phyloP scores from a whole-genome alignment of 2,888 invertebrate genomes.

The Chrysolina oricalcia region DNA sequence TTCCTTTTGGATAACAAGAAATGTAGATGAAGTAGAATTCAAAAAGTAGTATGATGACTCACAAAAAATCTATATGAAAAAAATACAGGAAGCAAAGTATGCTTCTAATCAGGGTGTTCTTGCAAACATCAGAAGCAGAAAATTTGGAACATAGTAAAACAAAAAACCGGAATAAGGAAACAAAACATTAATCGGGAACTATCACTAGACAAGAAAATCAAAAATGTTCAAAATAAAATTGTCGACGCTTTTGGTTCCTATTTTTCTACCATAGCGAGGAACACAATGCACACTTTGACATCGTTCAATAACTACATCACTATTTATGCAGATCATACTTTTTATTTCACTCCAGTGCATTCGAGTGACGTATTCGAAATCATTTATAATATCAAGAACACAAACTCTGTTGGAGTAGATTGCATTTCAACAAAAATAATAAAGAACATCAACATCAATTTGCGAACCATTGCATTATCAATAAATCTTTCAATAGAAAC shows the following conservation, averaged over 20 bases:
- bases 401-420: too few relatives aligned
- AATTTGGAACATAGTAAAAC: constrained; percentile 21
- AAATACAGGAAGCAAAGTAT: constrained; percentile 29
- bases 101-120: constrained; percentile 28
- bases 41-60: constrained; percentile 18
- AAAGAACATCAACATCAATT: too few relatives aligned
- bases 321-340: too few relatives aligned
- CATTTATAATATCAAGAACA: too few relatives aligned
- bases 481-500: too few relatives aligned
- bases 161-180: constrained; percentile 18
- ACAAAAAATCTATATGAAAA: constrained; percentile 10
- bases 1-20: constrained; percentile 25
- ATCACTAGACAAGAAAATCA: constrained; percentile 23
- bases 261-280: constrained; percentile 26
- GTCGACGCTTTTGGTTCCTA: constrained; percentile 17
- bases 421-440: too few relatives aligned
- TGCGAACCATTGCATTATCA: too few relatives aligned
- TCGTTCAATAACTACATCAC: too few relatives aligned
- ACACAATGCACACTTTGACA: too few relatives aligned
- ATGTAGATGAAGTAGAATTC: constrained; percentile 11
- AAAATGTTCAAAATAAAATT: constrained; percentile 23
- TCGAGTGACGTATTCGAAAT: too few relatives aligned
- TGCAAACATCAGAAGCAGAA: constrained; percentile 26
- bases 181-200: constrained; percentile 23
- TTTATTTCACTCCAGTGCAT: too few relatives aligned